Base-by-base conservation (phyloP, 1,140 invertebrate species). In the Nebria ingens region DNA sequence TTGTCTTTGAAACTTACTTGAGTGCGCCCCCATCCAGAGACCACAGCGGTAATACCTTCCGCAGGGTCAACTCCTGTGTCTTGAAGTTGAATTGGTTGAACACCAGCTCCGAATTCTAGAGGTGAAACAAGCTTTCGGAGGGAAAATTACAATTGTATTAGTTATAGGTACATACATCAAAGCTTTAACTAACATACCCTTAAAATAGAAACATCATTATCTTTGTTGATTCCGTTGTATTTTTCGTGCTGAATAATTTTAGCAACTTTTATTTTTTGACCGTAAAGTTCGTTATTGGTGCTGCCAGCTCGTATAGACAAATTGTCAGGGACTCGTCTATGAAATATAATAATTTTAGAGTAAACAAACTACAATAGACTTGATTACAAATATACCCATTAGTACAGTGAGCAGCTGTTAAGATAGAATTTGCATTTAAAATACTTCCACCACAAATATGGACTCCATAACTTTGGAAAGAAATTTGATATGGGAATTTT, bases 321-420 rank as follows among this genome's bases (percentile, higher is more conserved):
- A 17, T 45, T 45, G 6, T 9, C 6, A 11, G 40, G n/a, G n/a
- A n/a, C n/a, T n/a, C 25, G 6, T 9, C 25, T 34, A 9, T 9
- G 25, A 34, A 34, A 34, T 34, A 34, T 34, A 6, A 34, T 9
- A 9, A n/a, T 34, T 34, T 34, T 34, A 34, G 25, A 34, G n/a
- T 34, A 34, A 34, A n/a, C n/a, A 34, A 34, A 34, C 6, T 34
- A 9, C 25, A 9, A 45, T 45, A 45, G 4, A 45, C 40, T 21
- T 58, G n/a, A n/a, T n/a, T n/a, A n/a, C n/a, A n/a, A n/a, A n/a
- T n/a, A n/a, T n/a, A 58, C 58, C 70, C 64, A 40, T 71, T 65
- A 17, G 78, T 72, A 58, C 84, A 86, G 63, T 86, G 84, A 1
- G 69, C 82, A 0, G 83, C 83, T 0, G 82, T 83, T 1, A 85